Base-by-base conservation (phyloP, 2,113 vertebrate species). In the Paracyprichromis sp. region DNA sequence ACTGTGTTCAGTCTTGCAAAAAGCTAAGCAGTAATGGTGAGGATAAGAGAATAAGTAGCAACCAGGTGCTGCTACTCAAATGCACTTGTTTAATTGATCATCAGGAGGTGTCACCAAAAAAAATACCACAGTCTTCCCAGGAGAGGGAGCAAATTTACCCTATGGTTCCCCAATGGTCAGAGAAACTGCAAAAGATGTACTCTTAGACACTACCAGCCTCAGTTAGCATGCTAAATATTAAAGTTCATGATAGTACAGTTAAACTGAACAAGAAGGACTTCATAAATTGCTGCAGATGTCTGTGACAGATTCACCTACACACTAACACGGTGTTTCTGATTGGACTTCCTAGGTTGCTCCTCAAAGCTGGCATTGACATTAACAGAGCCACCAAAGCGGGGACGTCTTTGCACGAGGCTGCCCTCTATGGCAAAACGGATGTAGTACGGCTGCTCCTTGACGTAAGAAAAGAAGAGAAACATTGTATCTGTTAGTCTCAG, bases 291-390 rank as follows among this genome's bases (percentile, higher is more conserved):
- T 83, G 26, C 89, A 87, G 89, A 94, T 92, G 80, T 79, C 40
- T 85, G 56, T 53, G 86, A 66, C 63, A 86, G 69, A 53, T 17
- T 76, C 14, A 19, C 57, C 80, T 50, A 52, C 9, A 2, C 80
- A 76, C 43, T 88, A 9, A 83, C 53, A 50, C 11, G 7, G 4
- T 84, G 56, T 90, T 73, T 86, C 14, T 92, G 61, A 96, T 90
- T 96, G 96, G 7, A 96, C 97, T 85, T 95, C 97, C 26, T 91
- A 99, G 98, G 95, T 95, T 99, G 94, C 96, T 99, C 86, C 95
- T 99, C 83, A 97, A 97, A 94, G 97, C 98, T 0, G 98, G 98
- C 9, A 98, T 99, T 0, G 98, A 99, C 96, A 97, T 98, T 95
- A 99, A 99, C 97, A 97, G 96, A 84, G 94, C 97, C 92, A 98